Conservation (phyloP, 1,140 invertebrate species). For the Ruditapes philippinarum region DNA sequence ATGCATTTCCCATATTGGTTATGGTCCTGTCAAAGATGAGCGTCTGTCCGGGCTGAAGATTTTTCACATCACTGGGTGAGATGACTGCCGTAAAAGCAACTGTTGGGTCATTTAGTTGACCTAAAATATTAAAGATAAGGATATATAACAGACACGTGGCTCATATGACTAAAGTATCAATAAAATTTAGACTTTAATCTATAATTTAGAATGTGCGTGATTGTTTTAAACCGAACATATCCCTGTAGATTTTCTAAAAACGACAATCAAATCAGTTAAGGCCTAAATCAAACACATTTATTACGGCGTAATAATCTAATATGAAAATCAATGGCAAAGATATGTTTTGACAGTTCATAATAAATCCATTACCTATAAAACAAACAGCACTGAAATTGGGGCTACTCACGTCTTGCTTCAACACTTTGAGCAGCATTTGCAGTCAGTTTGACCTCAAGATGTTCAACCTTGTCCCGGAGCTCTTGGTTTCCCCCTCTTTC, state of each 20-base stretch:
- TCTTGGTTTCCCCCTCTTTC: background rate
- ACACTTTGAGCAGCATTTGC: background rate
- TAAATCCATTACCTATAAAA: too few relatives aligned
- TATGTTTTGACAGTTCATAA: too few relatives aligned
- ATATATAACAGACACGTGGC: background rate
- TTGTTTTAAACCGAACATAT: background rate
- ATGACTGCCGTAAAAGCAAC: slow-evolving; percentile 32
- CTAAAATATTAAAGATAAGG: background rate
- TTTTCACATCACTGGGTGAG: slow-evolving; percentile 5
- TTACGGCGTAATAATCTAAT: too few relatives aligned
- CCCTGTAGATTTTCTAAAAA: background rate
- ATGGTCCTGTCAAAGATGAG: slow-evolving; percentile 65
- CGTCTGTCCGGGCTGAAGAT: slow-evolving; percentile 15
- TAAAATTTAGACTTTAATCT: background rate
- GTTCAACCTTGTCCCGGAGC: background rate
- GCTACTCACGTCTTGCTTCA: background rate
- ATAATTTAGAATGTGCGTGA: background rate
- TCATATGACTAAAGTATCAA: background rate
- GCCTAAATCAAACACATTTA: too few relatives aligned
- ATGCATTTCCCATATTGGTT: slow-evolving; percentile 69
- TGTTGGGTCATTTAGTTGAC: slow-evolving; percentile 4
- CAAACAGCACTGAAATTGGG: background rate
- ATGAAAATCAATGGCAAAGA: too few relatives aligned
- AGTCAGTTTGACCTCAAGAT: background rate
- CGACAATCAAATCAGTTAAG: too few relatives aligned